These are phyloP conservation scores for Lamellibrachia columna DNA, from an alignment of 2,888 invertebrate genomes.

Conservation along the genomic window DNA sequence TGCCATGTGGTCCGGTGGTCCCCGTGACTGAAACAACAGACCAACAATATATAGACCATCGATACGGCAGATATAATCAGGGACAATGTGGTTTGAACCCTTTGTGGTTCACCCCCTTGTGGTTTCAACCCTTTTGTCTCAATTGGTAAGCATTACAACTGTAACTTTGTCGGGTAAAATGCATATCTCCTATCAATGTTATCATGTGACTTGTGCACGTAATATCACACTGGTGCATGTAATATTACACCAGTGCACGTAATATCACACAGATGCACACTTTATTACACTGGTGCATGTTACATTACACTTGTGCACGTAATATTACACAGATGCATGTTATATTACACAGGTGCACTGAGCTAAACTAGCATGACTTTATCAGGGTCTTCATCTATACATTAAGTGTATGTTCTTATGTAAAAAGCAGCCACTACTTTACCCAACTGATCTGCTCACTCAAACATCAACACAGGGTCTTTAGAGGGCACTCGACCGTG, in stretches of 20 bases:
- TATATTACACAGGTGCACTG: neutral
- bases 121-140: too few species aligned
- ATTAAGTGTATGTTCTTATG: neutral
- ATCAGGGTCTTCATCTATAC: neutral
- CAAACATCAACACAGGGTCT: neutral
- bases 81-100: too few species aligned
- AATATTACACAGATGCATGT: neutral
- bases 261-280: neutral
- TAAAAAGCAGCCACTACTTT: neutral
- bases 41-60: neutral
- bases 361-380: neutral
- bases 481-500: neutral
- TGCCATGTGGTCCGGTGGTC: constrained; percentile 20
- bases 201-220: neutral
- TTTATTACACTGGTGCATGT: neutral
- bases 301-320: neutral
- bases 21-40: neutral
- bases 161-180: neutral
- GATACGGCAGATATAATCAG: neutral
- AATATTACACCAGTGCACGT: neutral
- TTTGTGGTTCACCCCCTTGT: too few species aligned
- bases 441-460: neutral
- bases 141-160: too few species aligned
- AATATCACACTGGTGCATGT: neutral
- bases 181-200: neutral